Percentiles rank a stretch among this genome's conserved stretches.
Evolutionary conservation across 2,113 vertebrate genomes (phyloP).

Genomic region (Paedocypris sp.): DNA sequence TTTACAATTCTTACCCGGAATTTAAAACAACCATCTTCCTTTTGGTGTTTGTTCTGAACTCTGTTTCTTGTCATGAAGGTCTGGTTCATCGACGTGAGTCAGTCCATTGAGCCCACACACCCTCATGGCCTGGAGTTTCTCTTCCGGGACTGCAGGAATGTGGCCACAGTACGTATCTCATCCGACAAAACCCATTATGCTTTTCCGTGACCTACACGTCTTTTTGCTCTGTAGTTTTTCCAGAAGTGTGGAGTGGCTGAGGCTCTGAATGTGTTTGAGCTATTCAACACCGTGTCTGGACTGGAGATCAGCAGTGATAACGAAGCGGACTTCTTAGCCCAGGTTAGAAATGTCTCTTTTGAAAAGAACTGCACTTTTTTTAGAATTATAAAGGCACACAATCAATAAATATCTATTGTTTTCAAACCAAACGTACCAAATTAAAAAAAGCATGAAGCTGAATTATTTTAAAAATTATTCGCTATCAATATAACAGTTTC

Average conservation of each 20-base stretch:
- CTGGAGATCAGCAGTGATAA: conserved; percentile 76
- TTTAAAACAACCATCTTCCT: too few species aligned
- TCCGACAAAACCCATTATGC: too few species aligned
- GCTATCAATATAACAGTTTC: too few species aligned
- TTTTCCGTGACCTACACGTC: too few species aligned
- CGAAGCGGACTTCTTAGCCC: conserved; percentile 78
- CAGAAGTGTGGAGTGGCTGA: conserved; percentile 81
- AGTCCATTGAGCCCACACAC: conserved; percentile 89
- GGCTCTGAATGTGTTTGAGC: conserved; percentile 70
- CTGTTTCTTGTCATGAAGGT: conserved; percentile 56
- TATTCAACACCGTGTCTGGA: conserved; percentile 83
- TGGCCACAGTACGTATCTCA: conserved; percentile 19
- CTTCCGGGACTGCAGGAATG: conserved; percentile 88
- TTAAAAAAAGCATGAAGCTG: too few species aligned
- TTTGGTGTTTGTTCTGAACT: neutral
- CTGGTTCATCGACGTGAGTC: conserved; percentile 95
- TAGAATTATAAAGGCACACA: too few species aligned
- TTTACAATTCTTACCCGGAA: too few species aligned
- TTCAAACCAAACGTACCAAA: too few species aligned
- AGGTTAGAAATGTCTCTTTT: conserved; percentile 74
- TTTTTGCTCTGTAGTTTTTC: conserved; percentile 72
- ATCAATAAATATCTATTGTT: too few species aligned
- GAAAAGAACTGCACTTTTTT: too few species aligned
- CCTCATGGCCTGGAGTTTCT: conserved; percentile 91
- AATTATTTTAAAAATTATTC: too few species aligned